phyloP scores from a whole-genome alignment of 2,888 invertebrate species.

The Pocota personata region DNA sequence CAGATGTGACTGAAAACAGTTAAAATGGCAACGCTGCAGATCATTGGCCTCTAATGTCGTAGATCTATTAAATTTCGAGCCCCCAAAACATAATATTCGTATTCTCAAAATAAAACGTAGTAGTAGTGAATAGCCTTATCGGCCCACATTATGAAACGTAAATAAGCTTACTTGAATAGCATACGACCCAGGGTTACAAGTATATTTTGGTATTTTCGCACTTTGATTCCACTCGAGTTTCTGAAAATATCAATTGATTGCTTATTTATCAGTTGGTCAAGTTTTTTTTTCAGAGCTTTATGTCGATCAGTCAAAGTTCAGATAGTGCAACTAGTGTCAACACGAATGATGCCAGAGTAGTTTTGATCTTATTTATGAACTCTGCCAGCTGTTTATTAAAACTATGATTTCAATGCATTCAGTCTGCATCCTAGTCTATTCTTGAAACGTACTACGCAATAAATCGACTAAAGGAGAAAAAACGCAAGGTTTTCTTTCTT shows the following conservation, averaged over 20 bases:
- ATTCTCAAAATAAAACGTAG: background rate
- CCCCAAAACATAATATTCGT: background rate
- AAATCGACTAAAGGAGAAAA: background rate
- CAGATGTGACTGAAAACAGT: too few species aligned
- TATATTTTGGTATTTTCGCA: background rate
- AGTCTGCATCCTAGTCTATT: too few species aligned
- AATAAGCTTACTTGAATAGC: background rate
- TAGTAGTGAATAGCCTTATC: background rate
- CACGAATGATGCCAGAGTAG: background rate
- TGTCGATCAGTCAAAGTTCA: background rate
- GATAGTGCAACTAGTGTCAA: background rate
- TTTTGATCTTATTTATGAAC: background rate
- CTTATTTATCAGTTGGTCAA: background rate
- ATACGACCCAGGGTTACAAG: background rate
- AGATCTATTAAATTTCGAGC: background rate
- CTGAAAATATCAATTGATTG: background rate
- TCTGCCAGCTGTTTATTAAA: too few species aligned
- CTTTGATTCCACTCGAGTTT: background rate
- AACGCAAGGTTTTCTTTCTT: background rate
- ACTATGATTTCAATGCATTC: too few species aligned
- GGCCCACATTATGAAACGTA: background rate
- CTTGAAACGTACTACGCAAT: background rate
- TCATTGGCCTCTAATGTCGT: background rate
- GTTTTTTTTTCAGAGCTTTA: background rate
- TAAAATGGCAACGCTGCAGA: too few species aligned